Conservation (phyloP, 2,797 vertebrate species). For the Aphelocoma californica region DNA sequence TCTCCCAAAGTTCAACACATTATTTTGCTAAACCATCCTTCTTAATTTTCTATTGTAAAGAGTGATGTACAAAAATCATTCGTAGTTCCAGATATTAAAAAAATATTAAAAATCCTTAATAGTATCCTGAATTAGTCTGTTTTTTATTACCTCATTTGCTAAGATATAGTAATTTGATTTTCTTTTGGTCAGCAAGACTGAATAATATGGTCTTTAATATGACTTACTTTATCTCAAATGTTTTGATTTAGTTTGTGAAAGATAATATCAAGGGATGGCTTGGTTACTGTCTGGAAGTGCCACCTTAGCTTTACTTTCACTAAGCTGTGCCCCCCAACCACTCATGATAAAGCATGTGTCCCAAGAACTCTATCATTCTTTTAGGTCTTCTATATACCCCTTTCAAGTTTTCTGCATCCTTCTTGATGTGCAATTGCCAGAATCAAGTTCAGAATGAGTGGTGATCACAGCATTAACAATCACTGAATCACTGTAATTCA, state of each 20-base stretch:
- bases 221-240: not conserved
- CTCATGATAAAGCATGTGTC: not conserved
- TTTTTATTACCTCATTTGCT: not conserved
- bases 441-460: not conserved
- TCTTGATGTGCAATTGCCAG: not conserved
- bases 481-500: not conserved
- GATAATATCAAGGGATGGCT: not conserved
- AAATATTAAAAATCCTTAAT: not conserved
- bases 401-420: not conserved
- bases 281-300: not conserved
- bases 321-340: not conserved
- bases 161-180: not conserved
- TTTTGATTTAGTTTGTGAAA: not conserved
- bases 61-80: not conserved
- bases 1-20: not conserved
- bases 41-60: not conserved
- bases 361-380: not conserved
- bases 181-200: not conserved
- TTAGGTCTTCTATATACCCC: not conserved
- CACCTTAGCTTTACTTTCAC: not conserved
- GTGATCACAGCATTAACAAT: not conserved
- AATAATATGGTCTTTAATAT: not conserved
- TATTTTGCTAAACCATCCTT: not conserved
- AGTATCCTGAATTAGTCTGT: not conserved
- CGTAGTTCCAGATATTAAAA: not conserved